Evolutionary conservation across 1,140 invertebrate genomes (phyloP), one percentile per base, ranked within the genome.

Genomic region (Leptoteleia sp.): DNA sequence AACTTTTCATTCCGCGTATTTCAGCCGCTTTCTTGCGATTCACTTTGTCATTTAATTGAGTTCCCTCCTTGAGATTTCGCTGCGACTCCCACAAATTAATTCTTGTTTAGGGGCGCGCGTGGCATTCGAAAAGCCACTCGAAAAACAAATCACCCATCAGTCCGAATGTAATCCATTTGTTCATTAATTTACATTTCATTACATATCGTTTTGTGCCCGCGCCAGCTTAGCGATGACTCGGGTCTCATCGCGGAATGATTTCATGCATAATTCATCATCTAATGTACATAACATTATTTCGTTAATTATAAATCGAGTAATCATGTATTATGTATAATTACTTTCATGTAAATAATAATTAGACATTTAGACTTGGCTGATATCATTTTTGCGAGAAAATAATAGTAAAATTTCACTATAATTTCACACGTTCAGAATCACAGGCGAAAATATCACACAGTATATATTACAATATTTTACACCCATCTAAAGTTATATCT

Each of bases 31-130:
- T 22, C 61, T 57, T 55, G 43, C 64, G 29, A 52, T 71, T 67
- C 67, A 52, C 75, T 65, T 59, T 78, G 75, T 78, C 75, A 54
- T 68, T 78, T 71, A 78, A 71, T 78, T 43, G 52, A 78, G 54
- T 70, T 62, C 29, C 22, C 33, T 45, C 47, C 33, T 25, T 57
- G 19, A 25, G 16, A 33, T 68, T 68, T 57, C 40, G 33, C 22
- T 13, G 8, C 27, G 3, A 50, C 33, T 45, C 42, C 35, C 29
- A 15, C 19, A 31, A 12, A 47, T 75, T 27, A 70, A 59, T 70
- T 55, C 13, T 19, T 25, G 37, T 12, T 68, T 13, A n/a, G 31
- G 22, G 29, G 22, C 31, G 38, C 17, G 16, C 38, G 13, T 31
- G 17, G n/a, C n/a, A 42, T 33, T 48, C 35, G 3, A n/a, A 48